These are phyloP conservation scores for Biston betularia DNA, from an alignment of 2,888 invertebrate species.

Conservation along the genomic window DNA sequence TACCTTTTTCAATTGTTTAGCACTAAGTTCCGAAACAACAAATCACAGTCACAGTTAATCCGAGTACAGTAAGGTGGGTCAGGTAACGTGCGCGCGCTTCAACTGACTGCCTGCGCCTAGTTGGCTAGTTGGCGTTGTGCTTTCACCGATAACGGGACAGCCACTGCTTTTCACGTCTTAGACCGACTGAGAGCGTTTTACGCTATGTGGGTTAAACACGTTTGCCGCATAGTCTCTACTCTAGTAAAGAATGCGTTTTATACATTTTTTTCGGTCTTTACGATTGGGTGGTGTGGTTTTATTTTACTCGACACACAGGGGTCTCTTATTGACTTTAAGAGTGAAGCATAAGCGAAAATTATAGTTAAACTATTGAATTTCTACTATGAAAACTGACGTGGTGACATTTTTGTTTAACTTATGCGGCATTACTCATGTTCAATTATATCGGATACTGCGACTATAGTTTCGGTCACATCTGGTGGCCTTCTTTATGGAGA, in stretches of 20 bases:
- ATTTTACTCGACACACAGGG: too few species aligned
- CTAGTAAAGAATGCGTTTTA: conserved; percentile 1
- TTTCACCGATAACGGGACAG: conserved; percentile 79
- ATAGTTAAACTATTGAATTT: too few species aligned
- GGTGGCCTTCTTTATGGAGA: too few species aligned
- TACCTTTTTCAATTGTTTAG: conserved; percentile 21
- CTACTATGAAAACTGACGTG: too few species aligned
- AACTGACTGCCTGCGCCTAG: conserved; percentile 47
- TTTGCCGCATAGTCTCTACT: not conserved
- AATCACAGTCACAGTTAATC: conserved; percentile 8
- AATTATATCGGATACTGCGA: too few species aligned
- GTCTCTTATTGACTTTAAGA: too few species aligned
- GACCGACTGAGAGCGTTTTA: conserved; percentile 47
- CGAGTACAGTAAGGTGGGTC: not conserved
- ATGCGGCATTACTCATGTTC: too few species aligned
- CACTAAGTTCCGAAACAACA: conserved; percentile 25
- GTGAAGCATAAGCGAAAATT: too few species aligned
- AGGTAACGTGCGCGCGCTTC: conserved; percentile 38
- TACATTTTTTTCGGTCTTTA: too few species aligned
- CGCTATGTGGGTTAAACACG: conserved; percentile 27
- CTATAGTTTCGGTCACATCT: too few species aligned
- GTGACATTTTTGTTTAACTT: too few species aligned
- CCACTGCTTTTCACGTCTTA: conserved; percentile 42
- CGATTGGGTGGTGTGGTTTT: too few species aligned
- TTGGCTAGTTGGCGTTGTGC: conserved; percentile 58